Evolutionary conservation across 2,888 invertebrate genomes (phyloP), one percentile per base, ranked within the genome.

Genomic region (Euplagia quadripunctaria): DNA sequence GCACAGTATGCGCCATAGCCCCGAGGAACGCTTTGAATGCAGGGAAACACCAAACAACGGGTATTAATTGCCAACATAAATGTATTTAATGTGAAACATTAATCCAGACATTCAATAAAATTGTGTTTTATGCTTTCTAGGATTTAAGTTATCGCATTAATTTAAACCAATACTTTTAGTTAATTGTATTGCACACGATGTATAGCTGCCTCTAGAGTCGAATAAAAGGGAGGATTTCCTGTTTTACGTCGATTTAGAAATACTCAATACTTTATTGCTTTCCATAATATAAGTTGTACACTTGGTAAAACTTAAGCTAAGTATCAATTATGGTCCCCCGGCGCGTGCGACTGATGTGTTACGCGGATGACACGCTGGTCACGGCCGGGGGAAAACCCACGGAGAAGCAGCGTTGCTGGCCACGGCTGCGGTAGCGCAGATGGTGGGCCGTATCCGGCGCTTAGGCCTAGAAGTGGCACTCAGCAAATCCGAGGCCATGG

Each of bases 31-130:
- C 74, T 68, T 72, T 68, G 73, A 66, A 71, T 74, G 71, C 16
- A 68, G 65, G 71, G 64, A 88, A 91, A 91, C 90, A 89, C 90
- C 86, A 84, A 85, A 82, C 83, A 86, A 86, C 83, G 84, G 82
- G 85, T 89, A 93, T 94, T 93, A 94, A 94, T 93, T 92, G 92
- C 90, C 77, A 82, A 85, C 88, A 91, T 93, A 92, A 93, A 92
- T 90, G 90, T 89, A 87, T 92, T 92, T 93, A 93, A 93, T 93
- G 89, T 82, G 83, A 82, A 75, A 79, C 87, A 92, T 93, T 90
- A 88, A 84, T 88, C 80, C 72, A 70, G 71, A 73, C 80, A 85
- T 82, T 84, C 81, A 78, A 87, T 85, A 82, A 78, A 85, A 84
- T 72, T 78, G 72, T 77, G 70, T 75, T 84, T 75, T 77, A 77